phyloP scores from a whole-genome alignment of 2,888 invertebrate genomes.

The Temnothorax ravouxi region DNA sequence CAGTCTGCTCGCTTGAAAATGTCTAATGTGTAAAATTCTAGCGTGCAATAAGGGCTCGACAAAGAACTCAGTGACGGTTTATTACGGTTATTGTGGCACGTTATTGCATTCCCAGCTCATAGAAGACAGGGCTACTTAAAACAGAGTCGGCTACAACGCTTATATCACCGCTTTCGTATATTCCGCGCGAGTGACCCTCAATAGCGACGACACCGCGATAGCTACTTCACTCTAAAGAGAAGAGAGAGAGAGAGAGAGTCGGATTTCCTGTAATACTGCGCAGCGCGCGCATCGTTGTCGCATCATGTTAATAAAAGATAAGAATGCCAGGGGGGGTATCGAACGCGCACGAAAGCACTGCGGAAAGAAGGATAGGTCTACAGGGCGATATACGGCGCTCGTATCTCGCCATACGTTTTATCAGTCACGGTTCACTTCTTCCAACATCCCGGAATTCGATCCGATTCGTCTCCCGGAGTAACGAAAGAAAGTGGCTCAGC shows the following conservation, averaged over 20 bases:
- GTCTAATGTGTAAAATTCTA: slow-evolving; percentile 24
- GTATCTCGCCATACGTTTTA: slow-evolving; percentile 54
- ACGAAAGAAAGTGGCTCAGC: slow-evolving; percentile 46
- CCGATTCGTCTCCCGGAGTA: slow-evolving; percentile 43
- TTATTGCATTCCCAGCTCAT: slow-evolving; percentile 66
- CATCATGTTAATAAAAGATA: slow-evolving; percentile 57
- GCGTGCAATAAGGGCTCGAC: slow-evolving; percentile 51
- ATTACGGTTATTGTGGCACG: slow-evolving; percentile 59
- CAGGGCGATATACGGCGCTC: slow-evolving; percentile 12
- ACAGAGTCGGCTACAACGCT: slow-evolving; percentile 29
- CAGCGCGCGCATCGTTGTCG: slow-evolving; percentile 45
- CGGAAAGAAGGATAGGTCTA: not conserved
- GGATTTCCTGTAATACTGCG: slow-evolving; percentile 46
- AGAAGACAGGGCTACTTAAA: slow-evolving; percentile 33
- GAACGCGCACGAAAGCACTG: not conserved
- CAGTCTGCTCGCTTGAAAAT: not conserved
- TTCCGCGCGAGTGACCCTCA: slow-evolving; percentile 38
- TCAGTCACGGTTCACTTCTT: slow-evolving; percentile 57
- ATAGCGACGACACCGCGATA: slow-evolving; percentile 33
- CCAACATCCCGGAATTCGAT: slow-evolving; percentile 38
- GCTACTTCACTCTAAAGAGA: slow-evolving; percentile 35
- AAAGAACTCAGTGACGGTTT: slow-evolving; percentile 61
- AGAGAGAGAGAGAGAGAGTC: slow-evolving; percentile 5
- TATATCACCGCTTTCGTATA: slow-evolving; percentile 34
- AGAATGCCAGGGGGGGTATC: slow-evolving; percentile 29